Percentiles rank a stretch among this genome's conserved stretches.
These are phyloP conservation scores for Chelonus formosanus DNA, from an alignment of 2,888 invertebrate genomes.

Conservation along the genomic window DNA sequence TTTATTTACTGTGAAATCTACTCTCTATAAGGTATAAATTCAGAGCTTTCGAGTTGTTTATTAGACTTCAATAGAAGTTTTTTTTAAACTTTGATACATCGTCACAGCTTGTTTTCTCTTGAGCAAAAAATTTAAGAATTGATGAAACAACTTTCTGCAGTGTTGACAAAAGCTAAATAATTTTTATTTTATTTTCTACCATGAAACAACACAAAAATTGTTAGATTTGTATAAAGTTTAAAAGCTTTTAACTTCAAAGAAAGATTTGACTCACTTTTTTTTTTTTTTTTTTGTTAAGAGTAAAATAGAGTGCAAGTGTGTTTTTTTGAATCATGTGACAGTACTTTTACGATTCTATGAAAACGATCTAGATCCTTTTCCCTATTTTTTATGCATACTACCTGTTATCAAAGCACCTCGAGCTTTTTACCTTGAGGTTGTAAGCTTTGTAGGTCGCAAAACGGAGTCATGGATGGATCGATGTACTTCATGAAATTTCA, in stretches of 20 bases:
- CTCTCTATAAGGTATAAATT: too few species aligned
- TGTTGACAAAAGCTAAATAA: too few species aligned
- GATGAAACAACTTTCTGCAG: too few species aligned
- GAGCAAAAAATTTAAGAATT: too few species aligned
- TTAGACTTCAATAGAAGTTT: too few species aligned
- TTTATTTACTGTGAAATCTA: too few species aligned
- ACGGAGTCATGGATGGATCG: constrained; percentile 6
- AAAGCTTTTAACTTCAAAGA: constrained; percentile 12
- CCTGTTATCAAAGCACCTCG: constrained; percentile 16
- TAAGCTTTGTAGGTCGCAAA: constrained; percentile 16
- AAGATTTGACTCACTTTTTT: background rate
- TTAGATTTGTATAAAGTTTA: background rate
- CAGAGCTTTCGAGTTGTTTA: too few species aligned
- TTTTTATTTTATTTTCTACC: too few species aligned
- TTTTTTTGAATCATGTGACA: constrained; percentile 7
- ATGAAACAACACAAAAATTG: too few species aligned
- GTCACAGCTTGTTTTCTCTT: too few species aligned
- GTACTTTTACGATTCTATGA: constrained; percentile 12
- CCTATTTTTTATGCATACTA: background rate
- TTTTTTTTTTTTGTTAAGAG: constrained; percentile 5
- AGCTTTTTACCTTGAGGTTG: constrained; percentile 5
- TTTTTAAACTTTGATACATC: too few species aligned
- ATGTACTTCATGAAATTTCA: constrained; percentile 19
- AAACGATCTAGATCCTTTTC: constrained; percentile 7
- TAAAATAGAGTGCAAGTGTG: background rate